Base-by-base conservation (phyloP, 1,140 invertebrate genomes). In the Drosophila cardini region DNA sequence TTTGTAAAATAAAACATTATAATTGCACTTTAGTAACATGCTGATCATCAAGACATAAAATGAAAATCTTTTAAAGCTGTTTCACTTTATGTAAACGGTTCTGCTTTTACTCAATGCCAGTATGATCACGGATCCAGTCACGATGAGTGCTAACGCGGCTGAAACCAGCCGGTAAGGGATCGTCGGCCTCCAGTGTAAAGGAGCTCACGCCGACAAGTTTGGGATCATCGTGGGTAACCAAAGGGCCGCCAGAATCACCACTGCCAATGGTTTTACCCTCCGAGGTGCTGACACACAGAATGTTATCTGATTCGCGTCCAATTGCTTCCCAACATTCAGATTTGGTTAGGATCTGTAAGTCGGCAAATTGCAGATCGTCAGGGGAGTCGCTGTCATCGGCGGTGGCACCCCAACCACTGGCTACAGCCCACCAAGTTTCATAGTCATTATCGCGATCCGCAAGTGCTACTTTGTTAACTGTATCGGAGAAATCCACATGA, bases 371-470 rank as follows among this genome's bases (percentile, higher is more conserved):
- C 1, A 71, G 52, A 7, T 43, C 8, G 2, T 68, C 40, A 2
- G 62, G 11, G n/a, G 18, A 2, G 1, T 11, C 1, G 4, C 62
- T 7, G 0, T 8, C 21, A 21, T 71, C 34, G 1, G 6, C 36
- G 7, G 50, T 53, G 4, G n/a, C 8, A 1, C 76, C 76, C 76
- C 72, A 78, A 7, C 76, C 76, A 34, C 55, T 67, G 62, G 68
- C 58, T 0, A 65, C 8, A 9, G 40, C 45, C 62, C 52, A 62
- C 0, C 15, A n/a, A n/a, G 38, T 40, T 1, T 10, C 53, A 42
- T 71, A 75, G 8, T n/a, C 15, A 10, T 62, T 56, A 26, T 45
- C 26, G 9, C 72, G 43, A 43, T 67, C 65, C 0, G 57, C 57
- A 34, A 78, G 38, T 1, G 52, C 46, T 9, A 75, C 40, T n/a